These are phyloP conservation scores for Listronotus oregonensis DNA, from an alignment of 1,140 invertebrate genomes.

Conservation along the genomic window DNA sequence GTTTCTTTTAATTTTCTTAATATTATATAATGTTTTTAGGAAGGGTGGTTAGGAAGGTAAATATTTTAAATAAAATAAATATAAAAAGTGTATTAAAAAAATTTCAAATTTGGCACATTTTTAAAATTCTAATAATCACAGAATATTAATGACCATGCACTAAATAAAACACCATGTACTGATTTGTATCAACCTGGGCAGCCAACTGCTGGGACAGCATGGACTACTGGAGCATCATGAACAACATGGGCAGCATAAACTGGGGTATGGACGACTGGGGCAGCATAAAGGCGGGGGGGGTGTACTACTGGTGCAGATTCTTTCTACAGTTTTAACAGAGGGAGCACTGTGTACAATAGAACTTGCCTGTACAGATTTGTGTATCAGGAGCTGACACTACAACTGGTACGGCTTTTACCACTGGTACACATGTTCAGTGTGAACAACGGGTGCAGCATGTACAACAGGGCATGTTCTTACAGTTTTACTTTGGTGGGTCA, in stretches of 20 bases:
- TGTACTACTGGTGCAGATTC: conserved; percentile 49
- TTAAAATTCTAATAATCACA: no score
- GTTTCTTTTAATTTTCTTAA: no score
- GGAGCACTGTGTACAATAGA: no score
- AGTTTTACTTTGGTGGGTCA: conserved; percentile 54
- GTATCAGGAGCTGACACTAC: no score
- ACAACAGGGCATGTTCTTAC: conserved; percentile 54
- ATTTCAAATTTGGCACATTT: no score
- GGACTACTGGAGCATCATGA: conserved; percentile 13
- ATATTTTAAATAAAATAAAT: no score
- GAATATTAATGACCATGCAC: conserved; percentile 29
- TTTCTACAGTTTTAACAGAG: conserved; percentile 38
- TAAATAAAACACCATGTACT: neutral
- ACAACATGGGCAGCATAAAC: conserved; percentile 56
- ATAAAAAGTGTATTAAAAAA: no score
- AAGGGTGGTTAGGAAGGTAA: no score
- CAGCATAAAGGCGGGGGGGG: conserved; percentile 57
- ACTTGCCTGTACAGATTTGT: no score
- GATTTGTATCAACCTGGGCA: conserved; percentile 46
- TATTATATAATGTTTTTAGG: no score
- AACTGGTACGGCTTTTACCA: conserved; percentile 10
- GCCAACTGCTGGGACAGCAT: conserved; percentile 54
- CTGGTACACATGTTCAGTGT: no score
- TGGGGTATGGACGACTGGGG: conserved; percentile 54
- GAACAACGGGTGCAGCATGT: conserved; percentile 57